These are phyloP conservation scores for Cataglyphis altisquamis DNA, from an alignment of 2,888 invertebrate genomes.

Conservation along the genomic window DNA sequence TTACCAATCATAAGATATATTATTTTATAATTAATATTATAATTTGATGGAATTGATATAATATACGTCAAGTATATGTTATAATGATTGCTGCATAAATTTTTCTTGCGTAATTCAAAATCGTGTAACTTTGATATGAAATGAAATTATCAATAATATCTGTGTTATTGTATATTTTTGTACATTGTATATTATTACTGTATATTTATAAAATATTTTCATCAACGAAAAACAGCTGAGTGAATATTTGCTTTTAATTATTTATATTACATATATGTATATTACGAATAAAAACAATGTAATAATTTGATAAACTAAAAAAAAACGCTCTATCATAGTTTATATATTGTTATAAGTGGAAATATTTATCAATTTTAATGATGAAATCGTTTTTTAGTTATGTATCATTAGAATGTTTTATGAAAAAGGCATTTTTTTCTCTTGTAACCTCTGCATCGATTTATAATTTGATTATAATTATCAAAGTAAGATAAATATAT, in stretches of 20 bases:
- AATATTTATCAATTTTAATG: too few relatives aligned
- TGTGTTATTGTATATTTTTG: not conserved
- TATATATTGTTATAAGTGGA: too few relatives aligned
- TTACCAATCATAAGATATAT: not conserved
- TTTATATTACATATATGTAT: not conserved
- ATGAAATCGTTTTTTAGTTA: too few relatives aligned
- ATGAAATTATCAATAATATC: not conserved
- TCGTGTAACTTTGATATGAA: not conserved
- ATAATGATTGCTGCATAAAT: not conserved
- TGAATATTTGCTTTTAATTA: constrained; percentile 23
- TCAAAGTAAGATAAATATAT: too few relatives aligned
- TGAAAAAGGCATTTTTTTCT: too few relatives aligned
- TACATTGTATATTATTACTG: too few relatives aligned
- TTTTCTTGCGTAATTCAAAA: not conserved
- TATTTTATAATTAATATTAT: not conserved
- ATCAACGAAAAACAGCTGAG: constrained; percentile 7
- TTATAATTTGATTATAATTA: too few relatives aligned
- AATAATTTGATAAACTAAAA: not conserved
- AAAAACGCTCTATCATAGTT: not conserved
- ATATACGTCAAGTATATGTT: not conserved
- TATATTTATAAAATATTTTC: constrained; percentile 9
- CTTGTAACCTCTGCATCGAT: too few relatives aligned
- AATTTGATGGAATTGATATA: not conserved
- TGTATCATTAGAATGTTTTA: too few relatives aligned
- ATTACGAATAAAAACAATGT: not conserved